Evolutionary conservation across 2,888 invertebrate genomes (phyloP).

Genomic region (Eristalinus sepulchralis): DNA sequence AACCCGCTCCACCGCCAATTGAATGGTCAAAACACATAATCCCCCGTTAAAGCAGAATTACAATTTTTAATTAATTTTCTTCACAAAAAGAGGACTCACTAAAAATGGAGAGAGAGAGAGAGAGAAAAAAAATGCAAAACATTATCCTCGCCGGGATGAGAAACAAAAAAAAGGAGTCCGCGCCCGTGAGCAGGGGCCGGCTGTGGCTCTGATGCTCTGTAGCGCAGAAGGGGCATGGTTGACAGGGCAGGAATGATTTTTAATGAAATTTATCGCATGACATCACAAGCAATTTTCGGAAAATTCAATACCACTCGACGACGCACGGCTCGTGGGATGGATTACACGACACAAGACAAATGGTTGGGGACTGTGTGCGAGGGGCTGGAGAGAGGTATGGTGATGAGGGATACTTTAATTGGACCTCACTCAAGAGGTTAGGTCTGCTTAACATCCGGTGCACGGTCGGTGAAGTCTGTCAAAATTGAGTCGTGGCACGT

Average conservation of each 20-base stretch:
- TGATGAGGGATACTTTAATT: conserved; percentile 47
- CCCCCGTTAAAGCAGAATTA: conserved; percentile 49
- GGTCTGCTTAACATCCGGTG: background rate
- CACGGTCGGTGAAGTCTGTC: background rate
- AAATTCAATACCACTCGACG: conserved; percentile 60
- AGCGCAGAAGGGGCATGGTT: conserved; percentile 35
- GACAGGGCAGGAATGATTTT: conserved; percentile 61
- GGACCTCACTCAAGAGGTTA: conserved; percentile 37
- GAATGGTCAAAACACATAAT: conserved; percentile 48
- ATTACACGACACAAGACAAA: conserved; percentile 49
- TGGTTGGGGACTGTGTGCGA: background rate
- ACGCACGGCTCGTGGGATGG: conserved; percentile 33
- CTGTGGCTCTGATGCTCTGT: background rate
- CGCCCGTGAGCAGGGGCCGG: background rate
- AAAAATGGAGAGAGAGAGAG: too few relatives aligned
- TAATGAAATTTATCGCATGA: conserved; percentile 66
- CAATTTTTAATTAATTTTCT: conserved; percentile 67
- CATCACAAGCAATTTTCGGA: conserved; percentile 60
- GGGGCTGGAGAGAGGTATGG: conserved; percentile 18
- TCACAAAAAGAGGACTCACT: conserved; percentile 35
- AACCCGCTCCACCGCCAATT: background rate
- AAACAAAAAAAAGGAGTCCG: background rate
- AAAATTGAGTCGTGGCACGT: background rate
- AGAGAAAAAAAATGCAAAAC: background rate
- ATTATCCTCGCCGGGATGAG: background rate